These are phyloP conservation scores for Zelleria hepariella DNA, from an alignment of 2,888 invertebrate species.

Conservation along the genomic window DNA sequence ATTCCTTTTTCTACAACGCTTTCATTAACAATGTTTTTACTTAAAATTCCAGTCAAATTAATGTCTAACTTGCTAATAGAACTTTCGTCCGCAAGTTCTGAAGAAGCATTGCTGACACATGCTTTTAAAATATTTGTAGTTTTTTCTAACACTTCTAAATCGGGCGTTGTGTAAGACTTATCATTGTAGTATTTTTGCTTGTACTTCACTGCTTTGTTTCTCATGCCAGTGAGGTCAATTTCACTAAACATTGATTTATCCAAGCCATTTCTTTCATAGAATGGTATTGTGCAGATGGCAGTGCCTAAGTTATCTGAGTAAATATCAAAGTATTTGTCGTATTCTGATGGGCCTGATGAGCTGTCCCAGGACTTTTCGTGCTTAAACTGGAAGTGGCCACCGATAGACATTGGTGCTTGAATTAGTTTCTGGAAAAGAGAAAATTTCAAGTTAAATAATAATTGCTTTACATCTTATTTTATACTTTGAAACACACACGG, in stretches of 20 bases:
- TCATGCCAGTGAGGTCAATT: constrained; percentile 49
- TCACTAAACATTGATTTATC: constrained; percentile 39
- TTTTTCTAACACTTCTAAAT: constrained; percentile 40
- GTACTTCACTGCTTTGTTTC: constrained; percentile 46
- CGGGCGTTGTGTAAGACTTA: constrained; percentile 42
- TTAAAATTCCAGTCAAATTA: not conserved
- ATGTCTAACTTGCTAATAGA: not conserved
- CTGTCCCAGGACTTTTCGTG: constrained; percentile 65
- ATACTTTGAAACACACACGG: too few species aligned
- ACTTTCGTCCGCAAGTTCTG: not conserved
- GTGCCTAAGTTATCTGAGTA: constrained; percentile 47
- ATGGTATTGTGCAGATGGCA: constrained; percentile 52
- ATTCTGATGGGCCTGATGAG: constrained; percentile 41
- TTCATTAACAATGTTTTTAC: not conserved
- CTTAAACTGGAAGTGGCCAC: constrained; percentile 68
- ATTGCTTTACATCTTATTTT: too few species aligned
- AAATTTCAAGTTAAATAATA: not conserved
- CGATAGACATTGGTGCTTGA: constrained; percentile 46
- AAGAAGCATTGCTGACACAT: constrained; percentile 4
- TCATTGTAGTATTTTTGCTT: constrained; percentile 57
- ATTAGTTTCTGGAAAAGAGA: constrained; percentile 49
- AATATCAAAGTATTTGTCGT: constrained; percentile 61
- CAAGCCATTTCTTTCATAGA: constrained; percentile 52
- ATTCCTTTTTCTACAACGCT: not conserved
- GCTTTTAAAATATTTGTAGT: constrained; percentile 28